These are phyloP conservation scores for Barnardius zonarius DNA, from an alignment of 2,113 vertebrate species.

Conservation along the genomic window DNA sequence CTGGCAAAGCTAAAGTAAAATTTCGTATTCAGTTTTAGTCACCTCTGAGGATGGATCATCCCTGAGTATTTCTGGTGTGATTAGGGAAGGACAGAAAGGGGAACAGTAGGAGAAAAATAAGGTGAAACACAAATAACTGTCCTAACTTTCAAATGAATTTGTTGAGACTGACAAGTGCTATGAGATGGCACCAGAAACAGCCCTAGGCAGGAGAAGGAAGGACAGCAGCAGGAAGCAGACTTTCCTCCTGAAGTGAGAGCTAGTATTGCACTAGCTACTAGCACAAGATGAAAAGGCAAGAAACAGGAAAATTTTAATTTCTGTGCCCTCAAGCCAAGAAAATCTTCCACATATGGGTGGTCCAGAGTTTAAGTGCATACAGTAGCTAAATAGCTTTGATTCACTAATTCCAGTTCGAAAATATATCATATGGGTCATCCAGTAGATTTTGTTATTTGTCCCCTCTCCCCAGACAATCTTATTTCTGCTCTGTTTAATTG, in stretches of 20 bases:
- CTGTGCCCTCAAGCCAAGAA: neutral
- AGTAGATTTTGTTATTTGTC: neutral
- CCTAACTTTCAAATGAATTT: neutral
- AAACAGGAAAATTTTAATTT: neutral
- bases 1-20: conserved; percentile 16
- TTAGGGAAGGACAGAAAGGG: neutral
- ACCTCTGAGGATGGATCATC: neutral
- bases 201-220: neutral
- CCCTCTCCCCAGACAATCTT: neutral
- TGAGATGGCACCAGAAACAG: neutral
- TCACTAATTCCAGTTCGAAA: neutral
- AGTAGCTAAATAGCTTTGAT: neutral
- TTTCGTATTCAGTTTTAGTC: neutral
- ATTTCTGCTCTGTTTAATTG: conserved; percentile 50
- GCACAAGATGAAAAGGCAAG: neutral
- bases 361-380: neutral
- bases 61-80: conserved; percentile 5
- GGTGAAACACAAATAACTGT: neutral
- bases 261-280: neutral
- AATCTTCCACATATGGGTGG: neutral
- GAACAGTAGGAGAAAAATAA: neutral
- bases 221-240: neutral
- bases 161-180: neutral
- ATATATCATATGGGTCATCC: neutral
- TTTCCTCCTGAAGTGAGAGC: neutral